Evolutionary conservation across 2,797 vertebrate species (phyloP).

Genomic region (Lerista edwardsae): DNA sequence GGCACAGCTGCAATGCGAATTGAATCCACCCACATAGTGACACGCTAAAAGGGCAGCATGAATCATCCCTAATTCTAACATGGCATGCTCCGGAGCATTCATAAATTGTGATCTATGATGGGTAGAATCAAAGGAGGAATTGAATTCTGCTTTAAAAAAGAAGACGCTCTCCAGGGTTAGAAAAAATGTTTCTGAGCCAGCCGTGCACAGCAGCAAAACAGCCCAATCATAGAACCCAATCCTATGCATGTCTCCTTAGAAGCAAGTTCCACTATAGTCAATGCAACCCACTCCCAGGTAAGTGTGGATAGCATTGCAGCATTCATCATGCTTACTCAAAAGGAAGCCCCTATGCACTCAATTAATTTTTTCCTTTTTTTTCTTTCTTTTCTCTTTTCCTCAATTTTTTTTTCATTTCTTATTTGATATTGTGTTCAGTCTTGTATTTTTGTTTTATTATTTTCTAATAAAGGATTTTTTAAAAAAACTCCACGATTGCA

Average conservation of each 20-base stretch:
- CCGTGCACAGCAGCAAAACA: neutral
- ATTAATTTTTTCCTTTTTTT: too few relatives aligned
- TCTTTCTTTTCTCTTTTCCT: too few relatives aligned
- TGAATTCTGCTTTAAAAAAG: neutral
- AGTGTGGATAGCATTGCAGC: too few relatives aligned
- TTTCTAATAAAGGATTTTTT: too few relatives aligned
- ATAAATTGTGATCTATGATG: neutral
- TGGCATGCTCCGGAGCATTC: neutral
- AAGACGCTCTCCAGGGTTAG: neutral
- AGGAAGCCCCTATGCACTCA: neutral
- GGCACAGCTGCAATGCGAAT: constrained; percentile 19
- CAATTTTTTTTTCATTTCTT: too few relatives aligned
- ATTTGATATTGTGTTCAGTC: too few relatives aligned
- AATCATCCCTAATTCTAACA: constrained; percentile 26
- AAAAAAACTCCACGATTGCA: too few relatives aligned
- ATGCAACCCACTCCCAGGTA: too few relatives aligned
- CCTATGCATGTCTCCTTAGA: neutral
- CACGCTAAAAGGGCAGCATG: constrained; percentile 11
- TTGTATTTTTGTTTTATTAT: too few relatives aligned
- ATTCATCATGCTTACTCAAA: neutral
- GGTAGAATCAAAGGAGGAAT: constrained; percentile 11
- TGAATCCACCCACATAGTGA: constrained; percentile 17
- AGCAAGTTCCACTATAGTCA: too few relatives aligned
- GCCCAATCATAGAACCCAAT: too few relatives aligned
- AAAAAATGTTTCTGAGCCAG: neutral